Evolutionary conservation across 1,140 invertebrate genomes (phyloP).

Genomic region (Ephestia elutella): DNA sequence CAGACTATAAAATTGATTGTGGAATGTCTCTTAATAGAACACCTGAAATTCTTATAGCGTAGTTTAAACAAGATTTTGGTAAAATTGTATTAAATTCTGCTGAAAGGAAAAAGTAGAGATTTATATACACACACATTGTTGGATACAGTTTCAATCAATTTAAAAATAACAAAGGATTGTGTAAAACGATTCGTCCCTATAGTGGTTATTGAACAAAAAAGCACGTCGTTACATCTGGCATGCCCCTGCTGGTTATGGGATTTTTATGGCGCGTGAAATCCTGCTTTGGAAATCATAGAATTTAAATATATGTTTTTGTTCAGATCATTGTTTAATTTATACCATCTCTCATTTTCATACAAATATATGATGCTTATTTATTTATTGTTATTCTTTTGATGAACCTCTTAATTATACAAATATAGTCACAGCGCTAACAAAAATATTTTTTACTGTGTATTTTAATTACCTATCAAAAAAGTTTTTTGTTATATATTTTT

Average conservation of each 20-base stretch:
- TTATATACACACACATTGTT: background rate
- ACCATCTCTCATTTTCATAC: background rate
- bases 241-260: slow-evolving; percentile 47
- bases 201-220: slow-evolving; percentile 64
- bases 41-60: background rate
- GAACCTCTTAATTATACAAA: too few relatives aligned
- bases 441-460: too few relatives aligned
- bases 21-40: background rate
- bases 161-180: slow-evolving; percentile 59
- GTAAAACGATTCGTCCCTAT: slow-evolving; percentile 53
- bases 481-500: too few relatives aligned
- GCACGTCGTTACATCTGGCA: slow-evolving; percentile 43
- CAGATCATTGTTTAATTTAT: background rate
- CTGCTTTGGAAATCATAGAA: slow-evolving; percentile 52
- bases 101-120: background rate
- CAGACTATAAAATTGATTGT: slow-evolving; percentile 9
- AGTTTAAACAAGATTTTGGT: background rate
- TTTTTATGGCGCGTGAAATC: slow-evolving; percentile 64
- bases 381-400: too few relatives aligned
- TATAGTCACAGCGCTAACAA: too few relatives aligned
- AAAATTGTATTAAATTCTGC: too few relatives aligned
- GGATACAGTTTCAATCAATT: slow-evolving; percentile 50
- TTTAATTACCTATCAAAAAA: too few relatives aligned
- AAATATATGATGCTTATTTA: too few relatives aligned
- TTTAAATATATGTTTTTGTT: slow-evolving; percentile 23